Conservation (phyloP, 30 jellyfish, hydroid and myxozoan species). For the Hydra vulgaris region DNA sequence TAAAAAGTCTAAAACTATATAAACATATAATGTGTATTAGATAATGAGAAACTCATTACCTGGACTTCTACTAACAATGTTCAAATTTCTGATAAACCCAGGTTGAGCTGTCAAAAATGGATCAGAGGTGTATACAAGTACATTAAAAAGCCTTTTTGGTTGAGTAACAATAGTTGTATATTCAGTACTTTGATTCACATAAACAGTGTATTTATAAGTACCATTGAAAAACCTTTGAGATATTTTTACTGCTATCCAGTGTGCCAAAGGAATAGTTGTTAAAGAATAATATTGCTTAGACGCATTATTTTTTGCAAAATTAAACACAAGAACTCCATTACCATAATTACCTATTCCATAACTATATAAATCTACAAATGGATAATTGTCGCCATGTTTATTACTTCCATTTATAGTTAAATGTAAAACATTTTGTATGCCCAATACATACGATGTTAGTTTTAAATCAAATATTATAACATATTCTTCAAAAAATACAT, state of each 20-base stretch:
- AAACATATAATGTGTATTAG: too few relatives aligned
- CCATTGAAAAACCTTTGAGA: neutral
- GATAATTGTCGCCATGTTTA: neutral
- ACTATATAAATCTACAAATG: neutral
- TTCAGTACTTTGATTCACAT: neutral
- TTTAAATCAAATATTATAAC: neutral
- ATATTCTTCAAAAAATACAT: neutral
- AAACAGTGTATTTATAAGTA: neutral
- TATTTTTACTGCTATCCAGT: neutral
- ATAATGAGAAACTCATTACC: too few relatives aligned
- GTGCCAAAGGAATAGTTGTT: neutral
- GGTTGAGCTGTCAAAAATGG: neutral
- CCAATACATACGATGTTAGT: neutral
- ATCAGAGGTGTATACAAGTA: neutral
- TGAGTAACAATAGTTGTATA: neutral
- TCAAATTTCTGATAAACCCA: neutral
- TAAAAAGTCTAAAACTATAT: too few relatives aligned
- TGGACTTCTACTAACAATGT: neutral
- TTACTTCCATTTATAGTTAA: neutral
- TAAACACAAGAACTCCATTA: neutral
- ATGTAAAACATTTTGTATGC: neutral
- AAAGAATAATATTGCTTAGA: neutral
- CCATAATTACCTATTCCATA: neutral
- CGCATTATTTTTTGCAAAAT: neutral
- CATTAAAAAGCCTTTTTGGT: neutral